Base-by-base conservation (phyloP, 1,140 invertebrate genomes). In the Cydia splendana region DNA sequence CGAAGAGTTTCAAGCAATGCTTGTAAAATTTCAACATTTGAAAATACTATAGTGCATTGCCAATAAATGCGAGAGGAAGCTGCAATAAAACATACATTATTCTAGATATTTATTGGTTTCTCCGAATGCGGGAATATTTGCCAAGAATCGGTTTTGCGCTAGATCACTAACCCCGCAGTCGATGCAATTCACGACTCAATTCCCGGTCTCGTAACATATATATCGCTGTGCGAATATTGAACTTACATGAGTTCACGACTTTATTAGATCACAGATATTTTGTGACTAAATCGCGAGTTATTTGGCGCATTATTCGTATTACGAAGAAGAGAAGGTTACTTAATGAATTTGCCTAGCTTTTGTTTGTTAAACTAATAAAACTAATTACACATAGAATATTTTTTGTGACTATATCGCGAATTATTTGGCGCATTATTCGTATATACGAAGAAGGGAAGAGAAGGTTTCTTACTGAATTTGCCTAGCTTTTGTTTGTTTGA, bases 31-130 rank as follows among this genome's bases (percentile, higher is more conserved):
- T 62, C n/a, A 24, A 62, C 57, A 62, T 62, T 62, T 62, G 57
- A 57, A 57, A 57, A 62, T 62, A 62, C 57, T 10, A 53, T 18
- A 53, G 51, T 1, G n/a, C 51, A 53, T 7, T 53, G 12, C 28
- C 65, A 67, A 38, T 67, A 67, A 67, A 67, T 38, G 65, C 30
- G 18, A 38, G 65, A 30, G 30, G 65, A 38, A 38, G 38, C 67
- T 71, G 34, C 67, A 38, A 38, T 45, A 71, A 71, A 45, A 71
- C 67, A 71, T 71, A 69, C 30, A 71, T 71, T 71, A 71, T 71
- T 34, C 67, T 38, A 0, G n/a, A 38, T 71, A 38, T 71, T 38
- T 71, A 71, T 71, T 38, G 67, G 28, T 38, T 18, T 71, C 67
- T 18, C 1, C 30, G 12, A 34, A 38, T 34, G 65, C 67, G 28